Evolutionary conservation across 23 tunicate species (phyloP).

Genomic region (Clavelina lepadiformis): DNA sequence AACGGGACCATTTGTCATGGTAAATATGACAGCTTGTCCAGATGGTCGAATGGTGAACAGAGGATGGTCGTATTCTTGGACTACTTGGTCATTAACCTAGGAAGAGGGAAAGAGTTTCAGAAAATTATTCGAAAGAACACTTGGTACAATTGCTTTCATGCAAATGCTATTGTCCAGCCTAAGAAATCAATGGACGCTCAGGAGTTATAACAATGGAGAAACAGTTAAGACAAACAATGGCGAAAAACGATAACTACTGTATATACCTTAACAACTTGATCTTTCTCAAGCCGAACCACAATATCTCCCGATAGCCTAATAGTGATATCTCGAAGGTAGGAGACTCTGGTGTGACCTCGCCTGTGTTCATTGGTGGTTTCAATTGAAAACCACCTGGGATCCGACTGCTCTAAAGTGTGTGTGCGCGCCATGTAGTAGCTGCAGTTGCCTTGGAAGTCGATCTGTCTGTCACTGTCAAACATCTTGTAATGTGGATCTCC

Average conservation of each 20-base stretch:
- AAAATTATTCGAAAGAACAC: too few species aligned
- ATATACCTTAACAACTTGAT: constrained; percentile 11
- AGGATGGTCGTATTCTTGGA: too few species aligned
- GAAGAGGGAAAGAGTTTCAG: too few species aligned
- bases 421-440: constrained; percentile 48
- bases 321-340: constrained; percentile 23
- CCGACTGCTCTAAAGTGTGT: background rate
- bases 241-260: too few species aligned
- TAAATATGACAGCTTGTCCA: constrained; percentile 22
- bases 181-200: too few species aligned
- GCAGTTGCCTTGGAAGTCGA: constrained; percentile 72
- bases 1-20: constrained; percentile 20
- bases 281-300: constrained; percentile 8
- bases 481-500: constrained; percentile 73
- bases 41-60: too few species aligned
- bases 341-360: constrained; percentile 12
- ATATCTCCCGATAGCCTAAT: constrained; percentile 12
- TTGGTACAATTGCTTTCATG: too few species aligned
- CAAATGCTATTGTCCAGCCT: too few species aligned
- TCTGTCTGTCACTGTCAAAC: constrained; percentile 35
- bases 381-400: constrained; percentile 23
- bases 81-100: too few species aligned
- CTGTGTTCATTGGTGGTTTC: constrained; percentile 33
- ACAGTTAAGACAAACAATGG: too few species aligned
- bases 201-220: too few species aligned